These are phyloP conservation scores for Seriola quinqueradiata DNA, from an alignment of 2,113 vertebrate genomes.

Conservation along the genomic window DNA sequence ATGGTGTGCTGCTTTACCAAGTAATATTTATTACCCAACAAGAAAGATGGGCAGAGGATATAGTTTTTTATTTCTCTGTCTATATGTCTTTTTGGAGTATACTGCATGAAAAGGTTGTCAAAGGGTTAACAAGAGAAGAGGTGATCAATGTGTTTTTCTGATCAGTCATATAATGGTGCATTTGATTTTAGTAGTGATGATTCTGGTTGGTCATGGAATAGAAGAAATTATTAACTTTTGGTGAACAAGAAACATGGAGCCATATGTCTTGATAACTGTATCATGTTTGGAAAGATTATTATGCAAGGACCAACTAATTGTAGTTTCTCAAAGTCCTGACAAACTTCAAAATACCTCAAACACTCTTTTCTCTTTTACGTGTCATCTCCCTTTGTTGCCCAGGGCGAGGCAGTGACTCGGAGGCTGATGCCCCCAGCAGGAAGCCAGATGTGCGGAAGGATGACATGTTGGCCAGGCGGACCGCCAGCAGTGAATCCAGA, in stretches of 20 bases:
- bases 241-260: neutral
- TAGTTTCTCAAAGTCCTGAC: neutral
- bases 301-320: constrained; percentile 8
- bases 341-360: constrained; percentile 6
- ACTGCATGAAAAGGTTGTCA: neutral
- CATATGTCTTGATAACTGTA: neutral
- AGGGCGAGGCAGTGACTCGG: constrained; percentile 95
- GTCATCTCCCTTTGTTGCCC: constrained; percentile 28
- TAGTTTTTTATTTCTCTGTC: constrained; percentile 4
- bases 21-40: neutral
- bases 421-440: constrained; percentile 89
- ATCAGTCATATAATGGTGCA: neutral
- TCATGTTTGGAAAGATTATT: constrained; percentile 1
- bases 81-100: constrained; percentile 2
- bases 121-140: neutral
- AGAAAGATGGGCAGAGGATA: neutral
- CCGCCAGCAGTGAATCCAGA: constrained; percentile 90
- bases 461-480: constrained; percentile 94
- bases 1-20: neutral
- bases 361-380: constrained; percentile 8
- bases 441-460: constrained; percentile 97
- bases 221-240: neutral
- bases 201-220: too few relatives aligned
- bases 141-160: neutral
- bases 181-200: neutral